Conservation (phyloP, 2,797 vertebrate species). For the Somateria mollissima region DNA sequence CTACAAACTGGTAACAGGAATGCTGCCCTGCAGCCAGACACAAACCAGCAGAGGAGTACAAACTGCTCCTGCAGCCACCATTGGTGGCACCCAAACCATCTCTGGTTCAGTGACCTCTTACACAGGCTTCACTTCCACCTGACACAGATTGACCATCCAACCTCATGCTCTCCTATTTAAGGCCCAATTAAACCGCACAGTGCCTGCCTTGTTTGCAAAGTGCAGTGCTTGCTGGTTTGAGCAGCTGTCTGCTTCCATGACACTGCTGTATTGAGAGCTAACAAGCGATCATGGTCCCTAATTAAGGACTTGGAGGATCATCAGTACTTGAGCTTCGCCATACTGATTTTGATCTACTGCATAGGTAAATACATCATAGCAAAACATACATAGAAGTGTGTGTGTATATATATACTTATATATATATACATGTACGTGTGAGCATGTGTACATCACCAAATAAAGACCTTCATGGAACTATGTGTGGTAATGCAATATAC, state of each 20-base stretch:
- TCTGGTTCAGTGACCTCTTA: background rate
- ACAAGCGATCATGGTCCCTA: background rate
- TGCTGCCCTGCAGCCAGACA: background rate
- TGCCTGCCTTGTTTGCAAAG: background rate
- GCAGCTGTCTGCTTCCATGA: background rate
- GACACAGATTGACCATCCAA: rapidly evolving
- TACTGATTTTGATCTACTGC: constrained; percentile 54
- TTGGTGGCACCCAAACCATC: background rate
- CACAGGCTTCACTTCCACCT: background rate
- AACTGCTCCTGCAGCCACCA: background rate
- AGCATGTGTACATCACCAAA: background rate
- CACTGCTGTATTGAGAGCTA: background rate
- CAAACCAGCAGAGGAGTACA: background rate
- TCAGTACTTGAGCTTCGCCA: constrained; percentile 18
- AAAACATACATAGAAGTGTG: constrained; percentile 42
- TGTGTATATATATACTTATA: background rate
- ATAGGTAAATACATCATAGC: constrained; percentile 20
- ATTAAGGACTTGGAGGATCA: background rate
- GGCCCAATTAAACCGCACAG: background rate
- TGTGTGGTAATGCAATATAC: constrained; percentile 8
- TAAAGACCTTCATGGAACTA: background rate
- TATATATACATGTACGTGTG: background rate
- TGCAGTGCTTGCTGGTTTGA: background rate
- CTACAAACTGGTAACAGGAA: background rate
- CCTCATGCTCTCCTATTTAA: rapidly evolving